These are phyloP conservation scores for Aleiodes testaceus DNA, from an alignment of 2,888 invertebrate species.

Conservation along the genomic window DNA sequence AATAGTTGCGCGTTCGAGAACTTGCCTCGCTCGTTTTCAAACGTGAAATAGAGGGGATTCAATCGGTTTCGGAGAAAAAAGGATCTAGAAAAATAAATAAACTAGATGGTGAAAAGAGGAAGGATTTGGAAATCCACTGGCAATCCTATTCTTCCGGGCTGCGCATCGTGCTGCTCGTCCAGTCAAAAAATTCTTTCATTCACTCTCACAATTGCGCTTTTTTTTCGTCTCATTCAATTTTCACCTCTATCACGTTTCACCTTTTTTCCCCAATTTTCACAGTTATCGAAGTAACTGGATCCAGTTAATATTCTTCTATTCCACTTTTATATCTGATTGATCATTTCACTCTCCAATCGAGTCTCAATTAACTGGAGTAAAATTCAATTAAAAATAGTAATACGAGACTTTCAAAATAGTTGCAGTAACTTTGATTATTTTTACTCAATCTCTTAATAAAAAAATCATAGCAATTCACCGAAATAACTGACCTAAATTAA, in stretches of 20 bases:
- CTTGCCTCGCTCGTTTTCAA: conserved; percentile 1
- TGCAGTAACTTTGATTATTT: too few species aligned
- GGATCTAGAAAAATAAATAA: background rate
- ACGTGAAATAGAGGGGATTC: conserved; percentile 20
- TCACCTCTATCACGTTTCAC: background rate
- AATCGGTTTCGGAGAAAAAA: conserved; percentile 4
- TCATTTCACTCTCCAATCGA: background rate
- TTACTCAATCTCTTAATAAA: too few species aligned
- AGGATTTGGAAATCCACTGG: conserved; percentile 31
- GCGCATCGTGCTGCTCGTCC: conserved; percentile 13
- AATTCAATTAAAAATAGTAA: too few species aligned
- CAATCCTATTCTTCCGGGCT: conserved; percentile 40
- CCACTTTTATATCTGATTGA: background rate
- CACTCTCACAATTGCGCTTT: conserved; percentile 24
- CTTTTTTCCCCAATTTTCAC: background rate
- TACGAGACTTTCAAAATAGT: too few species aligned
- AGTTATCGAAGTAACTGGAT: background rate
- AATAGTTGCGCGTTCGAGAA: conserved; percentile 13
- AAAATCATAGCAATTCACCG: too few species aligned
- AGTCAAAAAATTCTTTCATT: conserved; percentile 41
- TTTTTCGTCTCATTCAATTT: background rate
- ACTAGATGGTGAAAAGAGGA: background rate
- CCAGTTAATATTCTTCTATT: background rate
- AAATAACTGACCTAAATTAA: too few species aligned
- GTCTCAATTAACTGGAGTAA: too few species aligned